Evolutionary conservation across 1,140 invertebrate species (phyloP).

Genomic region (Andricus grossulariae): DNA sequence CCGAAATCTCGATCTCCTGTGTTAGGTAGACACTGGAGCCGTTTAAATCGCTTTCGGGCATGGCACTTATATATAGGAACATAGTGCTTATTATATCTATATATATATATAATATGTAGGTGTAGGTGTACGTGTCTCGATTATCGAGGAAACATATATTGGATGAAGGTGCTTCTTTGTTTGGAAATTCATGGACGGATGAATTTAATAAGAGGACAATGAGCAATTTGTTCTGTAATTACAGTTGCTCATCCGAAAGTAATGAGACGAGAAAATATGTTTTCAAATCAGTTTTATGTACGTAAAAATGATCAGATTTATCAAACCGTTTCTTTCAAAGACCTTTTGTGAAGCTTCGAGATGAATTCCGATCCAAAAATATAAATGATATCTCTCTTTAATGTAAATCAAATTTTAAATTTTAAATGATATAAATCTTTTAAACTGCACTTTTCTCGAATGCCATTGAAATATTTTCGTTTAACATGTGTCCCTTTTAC

Average conservation of each 20-base stretch:
- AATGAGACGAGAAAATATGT: background rate
- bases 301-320: too few relatives aligned
- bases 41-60: slow-evolving; percentile 7
- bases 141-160: background rate
- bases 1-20: slow-evolving; percentile 7
- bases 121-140: background rate
- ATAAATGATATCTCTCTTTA: too few relatives aligned
- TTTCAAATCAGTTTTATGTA: too few relatives aligned
- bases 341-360: too few relatives aligned
- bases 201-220: background rate
- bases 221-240: background rate
- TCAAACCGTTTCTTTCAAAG: too few relatives aligned
- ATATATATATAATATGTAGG: background rate
- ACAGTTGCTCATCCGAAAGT: background rate
- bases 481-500: too few relatives aligned
- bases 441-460: too few relatives aligned
- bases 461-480: too few relatives aligned
- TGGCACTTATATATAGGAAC: slow-evolving; percentile 4
- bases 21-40: slow-evolving; percentile 12
- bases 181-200: slow-evolving; percentile 7
- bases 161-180: slow-evolving; percentile 3
- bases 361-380: too few relatives aligned
- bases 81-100: background rate
- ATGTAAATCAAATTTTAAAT: too few relatives aligned
- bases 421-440: too few relatives aligned